phyloP scores from a whole-genome alignment of 2,888 invertebrate genomes.

The Drosophila nr. perissopoda region DNA sequence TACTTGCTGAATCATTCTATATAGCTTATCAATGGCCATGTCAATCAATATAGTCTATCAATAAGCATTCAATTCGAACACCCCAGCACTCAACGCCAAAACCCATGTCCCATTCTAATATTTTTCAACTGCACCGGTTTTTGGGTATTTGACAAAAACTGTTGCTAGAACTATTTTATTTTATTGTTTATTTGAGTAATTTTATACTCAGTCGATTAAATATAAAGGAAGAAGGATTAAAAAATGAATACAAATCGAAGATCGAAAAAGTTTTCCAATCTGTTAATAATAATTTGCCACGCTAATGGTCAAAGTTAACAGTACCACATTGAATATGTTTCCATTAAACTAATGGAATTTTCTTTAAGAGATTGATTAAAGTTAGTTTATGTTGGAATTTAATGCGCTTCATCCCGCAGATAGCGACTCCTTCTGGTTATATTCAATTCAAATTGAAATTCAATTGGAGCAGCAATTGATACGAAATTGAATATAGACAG shows the following conservation, averaged over 20 bases:
- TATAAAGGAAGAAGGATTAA: not conserved
- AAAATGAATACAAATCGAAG: not conserved
- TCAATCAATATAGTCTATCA: not conserved
- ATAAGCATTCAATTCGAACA: not conserved
- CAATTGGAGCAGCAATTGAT: slow-evolving; percentile 58
- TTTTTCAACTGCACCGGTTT: not conserved
- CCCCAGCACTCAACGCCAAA: not conserved
- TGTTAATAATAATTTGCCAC: not conserved
- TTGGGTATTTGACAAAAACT: too few relatives aligned
- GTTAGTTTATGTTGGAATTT: slow-evolving; percentile 10
- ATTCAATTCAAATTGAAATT: slow-evolving; percentile 64
- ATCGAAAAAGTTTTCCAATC: not conserved
- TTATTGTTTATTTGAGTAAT: not conserved
- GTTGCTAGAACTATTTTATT: not conserved
- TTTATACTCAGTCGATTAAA: not conserved
- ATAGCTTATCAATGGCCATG: not conserved
- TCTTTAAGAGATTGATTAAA: not conserved
- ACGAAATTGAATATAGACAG: slow-evolving; percentile 56
- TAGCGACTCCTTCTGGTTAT: slow-evolving; percentile 13
- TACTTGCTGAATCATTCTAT: not conserved
- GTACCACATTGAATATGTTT: not conserved
- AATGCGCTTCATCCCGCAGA: not conserved
- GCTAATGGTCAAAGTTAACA: not conserved
- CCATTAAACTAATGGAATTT: not conserved
- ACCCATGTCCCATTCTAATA: not conserved